Conservation (phyloP, 2,113 vertebrate species). For the Genyomyrus donnyi region DNA sequence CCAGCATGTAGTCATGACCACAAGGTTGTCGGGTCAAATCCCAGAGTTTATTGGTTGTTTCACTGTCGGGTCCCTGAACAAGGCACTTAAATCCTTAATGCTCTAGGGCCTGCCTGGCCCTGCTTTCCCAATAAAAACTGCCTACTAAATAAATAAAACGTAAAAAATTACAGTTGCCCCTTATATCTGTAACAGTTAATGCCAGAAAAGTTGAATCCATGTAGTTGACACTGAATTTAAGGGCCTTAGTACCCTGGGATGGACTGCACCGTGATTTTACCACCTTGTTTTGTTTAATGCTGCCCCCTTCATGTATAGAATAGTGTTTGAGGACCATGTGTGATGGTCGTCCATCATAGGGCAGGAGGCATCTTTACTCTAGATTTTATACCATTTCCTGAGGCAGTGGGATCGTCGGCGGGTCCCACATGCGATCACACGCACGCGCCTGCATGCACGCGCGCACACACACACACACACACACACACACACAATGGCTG, state of each 20-base stretch:
- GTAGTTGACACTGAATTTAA: background rate
- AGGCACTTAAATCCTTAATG: background rate
- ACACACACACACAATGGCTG: constrained; percentile 39
- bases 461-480: constrained; percentile 27
- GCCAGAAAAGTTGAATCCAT: background rate
- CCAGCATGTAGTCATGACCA: too few species aligned
- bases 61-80: background rate
- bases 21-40: background rate
- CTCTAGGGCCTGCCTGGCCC: background rate
- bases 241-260: background rate
- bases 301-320: background rate
- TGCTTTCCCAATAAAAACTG: background rate
- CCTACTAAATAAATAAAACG: background rate
- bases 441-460: background rate
- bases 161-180: background rate
- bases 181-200: background rate
- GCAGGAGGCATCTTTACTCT: background rate
- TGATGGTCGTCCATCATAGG: background rate
- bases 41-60: background rate
- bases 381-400: background rate
- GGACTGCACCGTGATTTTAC: background rate
- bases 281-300: background rate
- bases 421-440: background rate
- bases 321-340: background rate
- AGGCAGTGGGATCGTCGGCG: background rate